Conservation (phyloP, 2,888 invertebrate species). For the Helicoverpa assulta region DNA sequence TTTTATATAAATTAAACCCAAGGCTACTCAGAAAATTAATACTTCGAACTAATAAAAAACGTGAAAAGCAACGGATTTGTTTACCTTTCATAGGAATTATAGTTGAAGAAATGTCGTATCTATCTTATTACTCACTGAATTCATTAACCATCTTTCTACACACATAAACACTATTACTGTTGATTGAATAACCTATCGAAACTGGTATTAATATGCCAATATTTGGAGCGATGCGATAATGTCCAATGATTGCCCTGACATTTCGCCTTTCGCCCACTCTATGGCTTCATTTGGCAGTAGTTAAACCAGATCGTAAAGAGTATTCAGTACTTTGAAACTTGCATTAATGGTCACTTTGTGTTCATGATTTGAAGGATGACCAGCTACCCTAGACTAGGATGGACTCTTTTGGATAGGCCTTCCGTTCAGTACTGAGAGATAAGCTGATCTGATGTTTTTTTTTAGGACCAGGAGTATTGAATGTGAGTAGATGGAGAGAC, state of each 20-base stretch:
- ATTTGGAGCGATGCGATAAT: slow-evolving; percentile 43
- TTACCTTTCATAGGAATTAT: too few species aligned
- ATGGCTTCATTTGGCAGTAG: slow-evolving; percentile 14
- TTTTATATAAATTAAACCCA: too few species aligned
- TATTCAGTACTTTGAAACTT: background rate
- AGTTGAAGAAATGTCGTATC: background rate
- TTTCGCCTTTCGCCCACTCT: slow-evolving; percentile 44
- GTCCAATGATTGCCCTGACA: slow-evolving; percentile 56
- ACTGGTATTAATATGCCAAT: background rate
- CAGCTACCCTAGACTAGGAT: too few species aligned
- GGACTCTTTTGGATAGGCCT: too few species aligned
- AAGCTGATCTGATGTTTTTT: too few species aligned
- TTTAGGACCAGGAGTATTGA: background rate
- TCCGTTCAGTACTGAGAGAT: too few species aligned
- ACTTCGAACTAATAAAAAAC: too few species aligned
- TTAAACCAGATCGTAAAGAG: slow-evolving; percentile 3
- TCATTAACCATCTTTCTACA: slow-evolving; percentile 13
- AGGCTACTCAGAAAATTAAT: too few species aligned
- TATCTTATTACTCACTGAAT: slow-evolving; percentile 4
- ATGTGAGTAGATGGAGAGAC: background rate
- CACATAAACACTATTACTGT: slow-evolving; percentile 2
- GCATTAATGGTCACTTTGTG: background rate
- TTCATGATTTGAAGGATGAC: too few species aligned
- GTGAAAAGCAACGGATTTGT: too few species aligned
- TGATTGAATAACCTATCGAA: slow-evolving; percentile 19